Evolutionary conservation across 2,888 invertebrate species (phyloP), one percentile per base, ranked within the genome.

Genomic region (Tetheella fluctuosa): DNA sequence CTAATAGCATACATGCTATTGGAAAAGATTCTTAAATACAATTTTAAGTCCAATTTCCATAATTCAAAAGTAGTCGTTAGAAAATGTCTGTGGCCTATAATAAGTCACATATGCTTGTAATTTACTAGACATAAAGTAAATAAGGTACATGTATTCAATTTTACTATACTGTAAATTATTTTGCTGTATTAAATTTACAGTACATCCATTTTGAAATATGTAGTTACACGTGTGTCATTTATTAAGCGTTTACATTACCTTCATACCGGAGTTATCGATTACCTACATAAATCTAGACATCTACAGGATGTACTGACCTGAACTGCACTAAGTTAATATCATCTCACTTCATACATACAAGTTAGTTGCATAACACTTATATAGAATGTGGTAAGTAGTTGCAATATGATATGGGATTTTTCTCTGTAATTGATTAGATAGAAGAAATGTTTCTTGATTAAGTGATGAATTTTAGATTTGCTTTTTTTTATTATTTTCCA

Each of bases 261-360:
- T 42, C 42, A 42, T 42, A 39, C 39, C 39, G 39, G 17, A 48
- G n/a, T 48, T 17, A 42, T 42, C 42, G 42, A 48, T 48, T 48
- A 48, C 48, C 42, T 48, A 48, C 48, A 48, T 48, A 54, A 28
- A 54, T 54, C 28, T 54, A 28, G 30, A 30, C 30, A 17, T 34
- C 17, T 30, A 23, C 54, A 58, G 61, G 58, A 57, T 17, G 39
- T 57, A 12, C 23, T 58, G 54, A 59, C 53, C 58, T 54, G 58
- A 52, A 57, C 39, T 57, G 58, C 55, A 59, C 52, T 28, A 63
- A 56, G 62, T 59, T 54, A 37, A 60, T 60, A 64, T 62, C 56
- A 37, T 20, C 20, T 53, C 56, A 60, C 39, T 56, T 63, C 58
- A 54, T 65, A 67, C 61, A 67, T 60, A 59, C 37, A 54, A 37